Conservation (phyloP, 2,797 vertebrate genomes). For the Helostoma temminkii region DNA sequence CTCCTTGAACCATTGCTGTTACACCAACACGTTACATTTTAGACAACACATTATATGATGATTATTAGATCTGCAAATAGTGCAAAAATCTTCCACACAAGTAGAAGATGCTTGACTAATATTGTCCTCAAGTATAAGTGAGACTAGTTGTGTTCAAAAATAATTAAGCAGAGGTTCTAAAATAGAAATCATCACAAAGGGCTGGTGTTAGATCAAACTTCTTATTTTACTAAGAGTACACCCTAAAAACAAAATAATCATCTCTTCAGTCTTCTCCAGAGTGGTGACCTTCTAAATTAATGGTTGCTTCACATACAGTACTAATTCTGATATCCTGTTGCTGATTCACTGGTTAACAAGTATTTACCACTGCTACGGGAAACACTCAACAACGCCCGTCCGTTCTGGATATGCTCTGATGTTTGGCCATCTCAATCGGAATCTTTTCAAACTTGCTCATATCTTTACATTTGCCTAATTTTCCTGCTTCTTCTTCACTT, state of each 20-base stretch:
- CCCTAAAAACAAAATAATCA: neutral
- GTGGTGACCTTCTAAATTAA: too few species aligned
- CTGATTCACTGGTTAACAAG: too few species aligned
- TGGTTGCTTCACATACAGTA: too few species aligned
- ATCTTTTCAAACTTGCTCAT: too few species aligned
- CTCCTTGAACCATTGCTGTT: neutral
- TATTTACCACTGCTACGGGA: too few species aligned
- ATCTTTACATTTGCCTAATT: too few species aligned
- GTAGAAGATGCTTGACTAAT: constrained; percentile 12
- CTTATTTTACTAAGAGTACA: neutral
- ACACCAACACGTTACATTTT: neutral
- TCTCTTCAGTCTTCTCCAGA: too few species aligned
- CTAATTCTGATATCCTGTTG: too few species aligned
- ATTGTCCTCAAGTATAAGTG: neutral
- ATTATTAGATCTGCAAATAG: neutral
- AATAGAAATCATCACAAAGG: constrained; percentile 1
- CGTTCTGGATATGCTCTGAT: neutral
- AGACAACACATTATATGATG: neutral
- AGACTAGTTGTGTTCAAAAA: constrained; percentile 4
- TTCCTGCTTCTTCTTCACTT: too few species aligned
- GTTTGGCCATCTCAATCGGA: too few species aligned
- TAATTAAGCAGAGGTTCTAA: constrained; percentile 10
- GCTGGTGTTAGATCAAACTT: neutral
- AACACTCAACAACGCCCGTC: too few species aligned
- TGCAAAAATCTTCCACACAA: neutral